These are phyloP conservation scores for Odocoileus virginianus DNA, from an alignment of 2,113 vertebrate genomes.

Conservation along the genomic window DNA sequence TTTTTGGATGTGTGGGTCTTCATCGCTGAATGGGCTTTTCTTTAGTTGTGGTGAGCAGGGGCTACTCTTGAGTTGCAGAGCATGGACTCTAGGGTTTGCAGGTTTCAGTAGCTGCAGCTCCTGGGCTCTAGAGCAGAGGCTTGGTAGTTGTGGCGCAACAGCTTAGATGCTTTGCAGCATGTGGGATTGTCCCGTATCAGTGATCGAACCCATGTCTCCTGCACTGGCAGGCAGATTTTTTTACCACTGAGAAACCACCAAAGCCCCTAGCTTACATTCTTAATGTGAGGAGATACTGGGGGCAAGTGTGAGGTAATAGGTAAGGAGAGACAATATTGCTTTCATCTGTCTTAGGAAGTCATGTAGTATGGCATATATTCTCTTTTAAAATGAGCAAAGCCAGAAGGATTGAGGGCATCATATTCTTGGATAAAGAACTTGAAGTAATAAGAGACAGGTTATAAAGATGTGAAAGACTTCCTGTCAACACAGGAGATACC, in stretches of 20 bases:
- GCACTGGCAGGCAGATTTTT: neutral
- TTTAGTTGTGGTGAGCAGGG: neutral
- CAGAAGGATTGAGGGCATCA: neutral
- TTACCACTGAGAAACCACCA: neutral
- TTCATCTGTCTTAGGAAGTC: neutral
- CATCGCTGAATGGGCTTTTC: neutral
- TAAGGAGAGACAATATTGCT: neutral
- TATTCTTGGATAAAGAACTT: neutral
- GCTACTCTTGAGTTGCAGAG: neutral
- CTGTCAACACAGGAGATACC: neutral
- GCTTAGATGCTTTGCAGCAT: neutral
- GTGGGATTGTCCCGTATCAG: neutral
- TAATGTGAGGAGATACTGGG: neutral
- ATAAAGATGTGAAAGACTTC: neutral
- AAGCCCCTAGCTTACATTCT: neutral
- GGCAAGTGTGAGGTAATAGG: neutral
- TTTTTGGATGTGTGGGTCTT: neutral
- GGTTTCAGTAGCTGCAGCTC: neutral
- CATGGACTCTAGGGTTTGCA: neutral
- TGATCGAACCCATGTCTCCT: neutral
- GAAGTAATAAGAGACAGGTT: neutral
- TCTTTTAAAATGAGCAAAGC: neutral
- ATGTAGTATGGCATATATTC: neutral
- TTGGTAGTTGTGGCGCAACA: neutral
- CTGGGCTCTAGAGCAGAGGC: neutral